These are phyloP conservation scores for Zootoca vivipara DNA, from an alignment of 2,113 vertebrate species.

Conservation along the genomic window DNA sequence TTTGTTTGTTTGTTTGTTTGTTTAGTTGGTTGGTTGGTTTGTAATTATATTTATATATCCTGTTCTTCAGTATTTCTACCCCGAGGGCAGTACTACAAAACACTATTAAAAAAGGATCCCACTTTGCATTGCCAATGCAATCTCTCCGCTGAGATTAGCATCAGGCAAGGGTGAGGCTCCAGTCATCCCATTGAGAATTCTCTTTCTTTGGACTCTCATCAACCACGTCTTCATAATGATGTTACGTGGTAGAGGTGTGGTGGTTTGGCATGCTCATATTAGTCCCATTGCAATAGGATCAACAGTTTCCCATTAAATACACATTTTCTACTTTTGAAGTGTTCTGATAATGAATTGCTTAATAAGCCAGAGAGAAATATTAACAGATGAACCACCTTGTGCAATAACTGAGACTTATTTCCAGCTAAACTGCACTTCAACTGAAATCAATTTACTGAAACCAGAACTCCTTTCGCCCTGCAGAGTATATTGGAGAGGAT, in stretches of 20 bases:
- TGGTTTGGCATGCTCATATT: neutral
- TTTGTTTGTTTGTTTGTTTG: neutral
- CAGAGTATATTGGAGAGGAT: conserved; percentile 45
- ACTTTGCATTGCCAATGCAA: neutral
- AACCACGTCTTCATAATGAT: neutral
- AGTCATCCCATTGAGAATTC: neutral
- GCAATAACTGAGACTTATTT: conserved; percentile 43
- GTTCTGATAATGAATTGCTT: conserved; percentile 21
- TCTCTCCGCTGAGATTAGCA: neutral
- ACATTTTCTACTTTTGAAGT: conserved; percentile 55
- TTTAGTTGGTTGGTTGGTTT: neutral
- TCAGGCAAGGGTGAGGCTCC: neutral
- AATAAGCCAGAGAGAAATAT: neutral
- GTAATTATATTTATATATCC: neutral
- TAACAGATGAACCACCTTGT: conserved; percentile 46
- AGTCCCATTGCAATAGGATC: conserved; percentile 15
- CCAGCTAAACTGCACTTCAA: conserved; percentile 43
- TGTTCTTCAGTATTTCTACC: neutral
- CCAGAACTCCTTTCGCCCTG: conserved; percentile 51
- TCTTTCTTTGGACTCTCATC: neutral
- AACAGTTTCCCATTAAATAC: conserved; percentile 62
- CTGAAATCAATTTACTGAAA: conserved; percentile 66
- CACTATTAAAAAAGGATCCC: neutral
- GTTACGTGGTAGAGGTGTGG: neutral
- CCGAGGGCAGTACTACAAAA: neutral